These are phyloP conservation scores for Actenoides lindsayi DNA, from an alignment of 2,113 vertebrate genomes.

Conservation along the genomic window DNA sequence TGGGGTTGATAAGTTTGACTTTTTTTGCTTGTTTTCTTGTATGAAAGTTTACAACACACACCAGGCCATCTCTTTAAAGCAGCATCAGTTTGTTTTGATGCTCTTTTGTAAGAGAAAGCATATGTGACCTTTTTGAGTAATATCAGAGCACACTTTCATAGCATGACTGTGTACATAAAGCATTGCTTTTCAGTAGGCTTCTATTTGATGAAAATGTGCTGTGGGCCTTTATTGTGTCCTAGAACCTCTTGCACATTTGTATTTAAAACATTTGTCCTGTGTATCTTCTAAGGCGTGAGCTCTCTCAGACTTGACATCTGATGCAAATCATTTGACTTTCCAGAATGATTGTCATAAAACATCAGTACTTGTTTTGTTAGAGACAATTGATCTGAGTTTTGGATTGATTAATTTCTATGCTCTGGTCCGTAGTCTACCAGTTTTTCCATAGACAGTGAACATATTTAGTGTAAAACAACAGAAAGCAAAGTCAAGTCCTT, in stretches of 20 bases:
- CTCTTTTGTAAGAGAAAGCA: neutral
- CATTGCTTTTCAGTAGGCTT: neutral
- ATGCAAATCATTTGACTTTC: neutral
- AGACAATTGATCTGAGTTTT: neutral
- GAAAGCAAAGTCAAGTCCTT: neutral
- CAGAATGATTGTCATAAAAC: neutral
- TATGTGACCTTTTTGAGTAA: neutral
- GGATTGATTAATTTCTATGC: neutral
- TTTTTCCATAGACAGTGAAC: neutral
- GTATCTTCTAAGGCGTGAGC: neutral
- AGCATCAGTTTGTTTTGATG: neutral
- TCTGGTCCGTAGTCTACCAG: neutral
- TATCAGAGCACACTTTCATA: neutral
- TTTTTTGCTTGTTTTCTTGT: neutral
- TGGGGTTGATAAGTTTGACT: neutral
- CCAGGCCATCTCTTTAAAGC: neutral
- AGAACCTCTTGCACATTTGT: neutral
- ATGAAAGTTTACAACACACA: neutral
- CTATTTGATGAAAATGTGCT: neutral
- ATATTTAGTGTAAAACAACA: neutral
- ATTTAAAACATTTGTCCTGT: neutral
- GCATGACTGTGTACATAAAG: neutral
- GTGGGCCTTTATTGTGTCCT: neutral
- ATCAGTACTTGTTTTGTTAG: neutral
- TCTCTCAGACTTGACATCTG: neutral